A percentile compares a stretch with the other conserved stretches of the same genome.
Evolutionary conservation across 2,888 invertebrate species (phyloP).

Genomic region (Dryadula phaetusa): DNA sequence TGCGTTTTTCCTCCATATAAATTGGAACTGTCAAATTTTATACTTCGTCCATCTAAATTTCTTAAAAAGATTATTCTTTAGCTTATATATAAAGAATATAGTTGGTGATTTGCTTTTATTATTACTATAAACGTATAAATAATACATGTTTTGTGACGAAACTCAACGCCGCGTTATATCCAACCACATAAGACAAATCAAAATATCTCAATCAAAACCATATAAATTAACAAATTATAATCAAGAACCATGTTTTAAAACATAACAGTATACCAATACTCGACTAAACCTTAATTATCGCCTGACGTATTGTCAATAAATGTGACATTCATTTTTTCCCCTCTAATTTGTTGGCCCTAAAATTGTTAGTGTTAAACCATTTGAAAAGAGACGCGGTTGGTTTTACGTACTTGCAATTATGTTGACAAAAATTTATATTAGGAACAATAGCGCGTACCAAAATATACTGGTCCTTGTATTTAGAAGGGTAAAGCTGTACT

Average conservation of each 20-base stretch:
- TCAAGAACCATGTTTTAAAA: conserved; percentile 68
- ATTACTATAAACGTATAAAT: too few relatives aligned
- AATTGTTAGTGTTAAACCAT: conserved; percentile 63
- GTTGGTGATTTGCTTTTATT: too few relatives aligned
- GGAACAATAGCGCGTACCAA: conserved; percentile 46
- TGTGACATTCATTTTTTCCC: conserved; percentile 75
- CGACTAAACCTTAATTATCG: conserved; percentile 79
- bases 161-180: conserved; percentile 18
- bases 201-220: too few relatives aligned
- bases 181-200: too few relatives aligned
- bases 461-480: too few relatives aligned
- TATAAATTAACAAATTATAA: too few relatives aligned
- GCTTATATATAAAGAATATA: too few relatives aligned
- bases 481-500: conserved; percentile 55
- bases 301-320: conserved; percentile 80
- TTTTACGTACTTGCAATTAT: conserved; percentile 25
- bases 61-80: too few relatives aligned
- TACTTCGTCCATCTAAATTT: too few relatives aligned
- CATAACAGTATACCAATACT: conserved; percentile 67
- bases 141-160: too few relatives aligned
- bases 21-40: too few relatives aligned
- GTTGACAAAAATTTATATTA: conserved; percentile 42
- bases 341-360: conserved; percentile 81
- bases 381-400: conserved; percentile 45
- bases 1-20: too few relatives aligned